Conservation (phyloP, 2,113 vertebrate species). For the Tenrec ecaudatus region DNA sequence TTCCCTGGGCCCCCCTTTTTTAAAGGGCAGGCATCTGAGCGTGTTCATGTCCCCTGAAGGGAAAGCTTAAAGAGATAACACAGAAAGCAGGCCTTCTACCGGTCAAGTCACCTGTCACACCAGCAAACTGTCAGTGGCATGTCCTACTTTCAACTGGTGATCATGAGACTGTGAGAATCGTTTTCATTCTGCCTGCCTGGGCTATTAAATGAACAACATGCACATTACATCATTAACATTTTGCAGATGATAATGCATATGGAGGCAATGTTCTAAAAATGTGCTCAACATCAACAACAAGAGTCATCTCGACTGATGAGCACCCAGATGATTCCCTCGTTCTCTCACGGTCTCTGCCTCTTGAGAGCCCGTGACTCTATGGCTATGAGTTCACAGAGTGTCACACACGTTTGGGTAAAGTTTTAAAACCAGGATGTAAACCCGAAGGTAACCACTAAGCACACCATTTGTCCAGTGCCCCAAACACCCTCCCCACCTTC, state of each 20-base stretch:
- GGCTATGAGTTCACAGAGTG: too few species aligned
- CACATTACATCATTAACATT: not conserved
- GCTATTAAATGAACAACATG: not conserved
- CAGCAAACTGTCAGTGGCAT: too few species aligned
- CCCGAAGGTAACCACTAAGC: not conserved
- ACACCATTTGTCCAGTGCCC: not conserved
- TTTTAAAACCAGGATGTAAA: not conserved
- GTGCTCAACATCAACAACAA: not conserved
- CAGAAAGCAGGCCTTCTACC: not conserved
- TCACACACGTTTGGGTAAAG: not conserved
- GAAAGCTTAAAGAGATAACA: not conserved
- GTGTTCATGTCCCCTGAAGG: not conserved
- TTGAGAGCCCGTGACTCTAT: too few species aligned
- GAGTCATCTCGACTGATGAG: not conserved
- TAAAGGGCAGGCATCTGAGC: not conserved
- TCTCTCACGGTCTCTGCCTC: not conserved
- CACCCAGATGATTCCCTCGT: not conserved
- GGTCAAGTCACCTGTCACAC: not conserved
- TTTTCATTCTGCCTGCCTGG: not conserved
- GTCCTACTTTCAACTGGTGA: not conserved
- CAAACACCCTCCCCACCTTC: not conserved
- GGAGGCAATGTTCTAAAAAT: not conserved
- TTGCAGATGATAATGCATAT: not conserved
- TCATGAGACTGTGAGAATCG: not conserved
- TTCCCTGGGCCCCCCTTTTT: not conserved